Evolutionary conservation across 2,888 invertebrate species (phyloP).

Genomic region (Drosophila seclusa): DNA sequence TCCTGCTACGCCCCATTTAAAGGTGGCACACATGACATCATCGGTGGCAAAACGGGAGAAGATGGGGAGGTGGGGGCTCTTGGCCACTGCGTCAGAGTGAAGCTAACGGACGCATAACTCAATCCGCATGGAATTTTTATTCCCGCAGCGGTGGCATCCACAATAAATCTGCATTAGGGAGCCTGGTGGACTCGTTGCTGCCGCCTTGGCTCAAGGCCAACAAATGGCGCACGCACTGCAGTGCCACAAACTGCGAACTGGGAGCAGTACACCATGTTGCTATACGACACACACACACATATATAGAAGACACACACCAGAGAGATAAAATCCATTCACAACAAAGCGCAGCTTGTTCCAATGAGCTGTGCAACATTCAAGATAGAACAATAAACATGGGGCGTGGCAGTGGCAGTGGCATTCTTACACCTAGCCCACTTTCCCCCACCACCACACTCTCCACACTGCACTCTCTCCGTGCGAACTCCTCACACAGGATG

Average conservation of each 20-base stretch:
- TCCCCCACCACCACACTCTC: background rate
- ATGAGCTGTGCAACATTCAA: conserved; percentile 44
- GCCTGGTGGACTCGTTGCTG: conserved; percentile 11
- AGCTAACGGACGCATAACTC: conserved; percentile 78
- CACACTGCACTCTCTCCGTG: background rate
- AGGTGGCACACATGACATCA: conserved; percentile 60
- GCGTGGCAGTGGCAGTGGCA: conserved; percentile 49
- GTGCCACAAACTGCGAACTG: conserved; percentile 31
- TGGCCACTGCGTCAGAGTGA: conserved; percentile 61
- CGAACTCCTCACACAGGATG: conserved; percentile 1
- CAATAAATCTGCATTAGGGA: conserved; percentile 77
- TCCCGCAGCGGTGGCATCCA: conserved; percentile 77
- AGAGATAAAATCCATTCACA: conserved; percentile 14
- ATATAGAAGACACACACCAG: conserved; percentile 3
- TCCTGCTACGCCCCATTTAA: conserved; percentile 23
- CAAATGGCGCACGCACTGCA: conserved; percentile 73
- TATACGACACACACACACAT: conserved; percentile 6
- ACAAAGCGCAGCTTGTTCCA: conserved; percentile 32
- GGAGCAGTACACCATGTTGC: conserved; percentile 9
- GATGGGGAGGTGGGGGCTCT: background rate
- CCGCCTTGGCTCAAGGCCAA: conserved; percentile 76
- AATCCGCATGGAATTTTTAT: conserved; percentile 80
- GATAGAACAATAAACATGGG: conserved; percentile 53
- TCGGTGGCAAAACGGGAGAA: conserved; percentile 13
- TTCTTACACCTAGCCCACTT: background rate